A percentile compares a stretch with the other conserved stretches of the same genome.
These are phyloP conservation scores for Phortica variegata DNA, from an alignment of 1,140 invertebrate genomes.

Conservation along the genomic window DNA sequence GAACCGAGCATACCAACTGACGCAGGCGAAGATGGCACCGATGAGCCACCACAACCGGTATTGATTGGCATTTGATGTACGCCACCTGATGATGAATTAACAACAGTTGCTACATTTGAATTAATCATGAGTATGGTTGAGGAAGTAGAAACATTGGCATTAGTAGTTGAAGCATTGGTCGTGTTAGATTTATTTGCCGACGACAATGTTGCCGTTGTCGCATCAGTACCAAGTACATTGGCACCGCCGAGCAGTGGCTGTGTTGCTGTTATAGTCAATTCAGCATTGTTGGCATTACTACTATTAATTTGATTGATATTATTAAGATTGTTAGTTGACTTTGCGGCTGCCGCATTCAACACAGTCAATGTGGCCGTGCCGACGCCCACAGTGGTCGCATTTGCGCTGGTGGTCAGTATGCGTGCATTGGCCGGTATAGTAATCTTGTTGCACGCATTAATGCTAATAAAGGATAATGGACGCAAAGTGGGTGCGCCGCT, in stretches of 20 bases:
- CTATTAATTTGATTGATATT: constrained; percentile 28
- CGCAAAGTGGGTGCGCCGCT: constrained; percentile 21
- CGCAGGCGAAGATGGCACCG: constrained; percentile 47
- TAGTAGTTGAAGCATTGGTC: background rate
- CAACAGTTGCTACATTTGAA: constrained; percentile 34
- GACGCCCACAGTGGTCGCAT: constrained; percentile 4
- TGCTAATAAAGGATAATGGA: constrained; percentile 46
- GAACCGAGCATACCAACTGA: constrained; percentile 35
- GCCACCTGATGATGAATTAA: constrained; percentile 15
- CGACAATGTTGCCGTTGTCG: constrained; percentile 3
- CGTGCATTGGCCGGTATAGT: constrained; percentile 47
- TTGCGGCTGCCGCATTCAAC: constrained; percentile 8
- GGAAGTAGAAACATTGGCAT: constrained; percentile 8
- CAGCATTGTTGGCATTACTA: constrained; percentile 42
- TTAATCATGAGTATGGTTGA: constrained; percentile 46
- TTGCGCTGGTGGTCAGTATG: constrained; percentile 28
- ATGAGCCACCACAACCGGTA: constrained; percentile 23
- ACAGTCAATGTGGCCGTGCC: constrained; percentile 35
- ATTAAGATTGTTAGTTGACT: constrained; percentile 15
- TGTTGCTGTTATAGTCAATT: constrained; percentile 32
- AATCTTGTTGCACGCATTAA: constrained; percentile 51
- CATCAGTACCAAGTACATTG: background rate
- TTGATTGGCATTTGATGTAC: too few species aligned
- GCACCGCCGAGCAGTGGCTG: constrained; percentile 14
- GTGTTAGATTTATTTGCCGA: background rate